Evolutionary conservation across 1,140 invertebrate species (phyloP).

Genomic region (Drosophila micromelanica): DNA sequence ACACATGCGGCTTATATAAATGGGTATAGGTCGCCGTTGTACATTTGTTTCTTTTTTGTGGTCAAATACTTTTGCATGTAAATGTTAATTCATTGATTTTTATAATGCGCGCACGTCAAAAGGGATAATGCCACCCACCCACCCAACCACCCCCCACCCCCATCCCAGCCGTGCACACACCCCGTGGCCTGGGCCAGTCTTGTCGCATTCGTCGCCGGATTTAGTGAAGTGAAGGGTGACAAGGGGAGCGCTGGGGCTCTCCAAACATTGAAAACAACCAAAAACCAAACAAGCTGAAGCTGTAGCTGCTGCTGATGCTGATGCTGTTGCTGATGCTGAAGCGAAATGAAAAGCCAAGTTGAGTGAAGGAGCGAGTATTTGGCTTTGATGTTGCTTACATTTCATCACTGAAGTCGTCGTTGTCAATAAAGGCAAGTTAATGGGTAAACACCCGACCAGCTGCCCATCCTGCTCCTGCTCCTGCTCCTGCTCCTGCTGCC

Average conservation of each 20-base stretch:
- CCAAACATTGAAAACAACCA: slow-evolving; percentile 67
- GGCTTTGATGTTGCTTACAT: slow-evolving; percentile 82
- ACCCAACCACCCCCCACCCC: background rate
- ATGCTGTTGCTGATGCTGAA: background rate
- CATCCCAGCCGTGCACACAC: background rate
- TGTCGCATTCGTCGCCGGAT: slow-evolving; percentile 35
- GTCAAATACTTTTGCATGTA: slow-evolving; percentile 80
- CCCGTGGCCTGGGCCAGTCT: background rate
- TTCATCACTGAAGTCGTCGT: slow-evolving; percentile 77
- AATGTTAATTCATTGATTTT: slow-evolving; percentile 83
- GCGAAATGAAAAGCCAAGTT: slow-evolving; percentile 8
- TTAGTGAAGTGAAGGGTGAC: slow-evolving; percentile 3
- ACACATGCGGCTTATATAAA: slow-evolving; percentile 37
- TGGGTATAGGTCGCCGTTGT: slow-evolving; percentile 59
- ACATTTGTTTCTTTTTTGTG: slow-evolving; percentile 83
- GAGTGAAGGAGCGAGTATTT: slow-evolving; percentile 52
- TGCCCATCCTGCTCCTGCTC: background rate
- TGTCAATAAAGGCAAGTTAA: slow-evolving; percentile 80
- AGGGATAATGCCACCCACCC: slow-evolving; percentile 43
- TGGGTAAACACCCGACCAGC: slow-evolving; percentile 61
- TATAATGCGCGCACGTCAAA: slow-evolving; percentile 69
- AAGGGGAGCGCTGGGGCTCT: slow-evolving; percentile 17
- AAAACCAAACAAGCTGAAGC: slow-evolving; percentile 26
- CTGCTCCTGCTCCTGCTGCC: background rate
- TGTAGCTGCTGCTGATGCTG: too few species aligned